phyloP scores from a whole-genome alignment of 1,140 invertebrate species.

The Palaemon carinicauda region DNA sequence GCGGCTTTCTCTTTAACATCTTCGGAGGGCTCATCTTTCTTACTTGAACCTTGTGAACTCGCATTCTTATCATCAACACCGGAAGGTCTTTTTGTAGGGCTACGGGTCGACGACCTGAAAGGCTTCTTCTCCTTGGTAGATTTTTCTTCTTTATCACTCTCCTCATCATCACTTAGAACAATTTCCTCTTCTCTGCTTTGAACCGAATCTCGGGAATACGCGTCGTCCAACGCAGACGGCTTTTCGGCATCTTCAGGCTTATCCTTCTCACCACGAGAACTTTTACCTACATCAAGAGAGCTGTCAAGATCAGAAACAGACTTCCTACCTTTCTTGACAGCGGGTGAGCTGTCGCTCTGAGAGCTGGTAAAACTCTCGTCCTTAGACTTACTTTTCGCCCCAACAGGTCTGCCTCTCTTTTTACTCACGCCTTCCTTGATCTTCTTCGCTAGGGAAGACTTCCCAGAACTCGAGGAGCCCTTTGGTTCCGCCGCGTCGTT shows the following conservation, averaged over 20 bases:
- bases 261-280: neutral
- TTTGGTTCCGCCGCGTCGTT: neutral
- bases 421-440: neutral
- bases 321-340: neutral
- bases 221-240: neutral
- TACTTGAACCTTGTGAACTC: too few species aligned
- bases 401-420: neutral
- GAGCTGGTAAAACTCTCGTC: too few species aligned
- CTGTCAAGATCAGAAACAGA: slow-evolving; percentile 13
- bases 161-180: neutral
- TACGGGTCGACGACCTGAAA: neutral
- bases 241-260: neutral
- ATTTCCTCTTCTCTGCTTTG: slow-evolving; percentile 23
- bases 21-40: neutral
- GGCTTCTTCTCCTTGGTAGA: neutral
- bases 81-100: neutral
- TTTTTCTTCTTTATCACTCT: neutral
- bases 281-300: neutral
- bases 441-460: neutral
- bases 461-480: neutral
- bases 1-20: neutral
- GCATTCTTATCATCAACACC: neutral
- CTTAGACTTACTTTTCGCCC: neutral
- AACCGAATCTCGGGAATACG: neutral
- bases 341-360: too few species aligned